Evolutionary conservation across 2,113 vertebrate genomes (phyloP).

Genomic region (Lagenorhynchus albirostris): DNA sequence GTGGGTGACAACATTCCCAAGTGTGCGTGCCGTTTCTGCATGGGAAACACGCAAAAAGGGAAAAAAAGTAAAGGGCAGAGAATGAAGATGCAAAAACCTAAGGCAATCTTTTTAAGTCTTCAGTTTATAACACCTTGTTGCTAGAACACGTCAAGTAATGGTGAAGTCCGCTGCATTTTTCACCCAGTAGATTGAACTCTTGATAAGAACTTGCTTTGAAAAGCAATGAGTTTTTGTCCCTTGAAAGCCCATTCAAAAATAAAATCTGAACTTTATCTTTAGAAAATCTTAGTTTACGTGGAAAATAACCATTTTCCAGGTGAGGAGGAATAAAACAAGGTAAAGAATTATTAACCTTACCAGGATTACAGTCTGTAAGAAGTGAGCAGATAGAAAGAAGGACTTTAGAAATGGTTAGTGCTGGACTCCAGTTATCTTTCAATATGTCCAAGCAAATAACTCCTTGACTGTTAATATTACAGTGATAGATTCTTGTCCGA

Average conservation of each 20-base stretch:
- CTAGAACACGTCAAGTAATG: background rate
- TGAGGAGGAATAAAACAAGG: background rate
- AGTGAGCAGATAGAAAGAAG: conserved; percentile 98
- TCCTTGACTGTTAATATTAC: conserved; percentile 95
- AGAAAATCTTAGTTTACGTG: background rate
- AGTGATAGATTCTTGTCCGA: conserved; percentile 94
- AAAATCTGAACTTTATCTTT: background rate
- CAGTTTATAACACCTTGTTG: background rate
- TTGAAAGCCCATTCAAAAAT: background rate
- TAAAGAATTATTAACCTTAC: conserved; percentile 80
- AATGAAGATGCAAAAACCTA: background rate
- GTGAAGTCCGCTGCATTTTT: background rate
- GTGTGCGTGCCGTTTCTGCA: background rate
- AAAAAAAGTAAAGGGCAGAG: too few relatives aligned
- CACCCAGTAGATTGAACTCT: background rate
- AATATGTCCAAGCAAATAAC: conserved; percentile 94
- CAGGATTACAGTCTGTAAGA: conserved; percentile 97
- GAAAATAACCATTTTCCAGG: background rate
- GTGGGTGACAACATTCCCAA: background rate
- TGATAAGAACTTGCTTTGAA: background rate
- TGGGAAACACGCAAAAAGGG: background rate
- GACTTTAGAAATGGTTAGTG: conserved; percentile 95
- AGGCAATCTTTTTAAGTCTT: background rate
- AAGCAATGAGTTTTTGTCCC: background rate
- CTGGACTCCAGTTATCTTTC: conserved; percentile 96